Evolutionary conservation across 2,888 invertebrate genomes (phyloP), one percentile per base, ranked within the genome.

Genomic region (Rotaria macrura): DNA sequence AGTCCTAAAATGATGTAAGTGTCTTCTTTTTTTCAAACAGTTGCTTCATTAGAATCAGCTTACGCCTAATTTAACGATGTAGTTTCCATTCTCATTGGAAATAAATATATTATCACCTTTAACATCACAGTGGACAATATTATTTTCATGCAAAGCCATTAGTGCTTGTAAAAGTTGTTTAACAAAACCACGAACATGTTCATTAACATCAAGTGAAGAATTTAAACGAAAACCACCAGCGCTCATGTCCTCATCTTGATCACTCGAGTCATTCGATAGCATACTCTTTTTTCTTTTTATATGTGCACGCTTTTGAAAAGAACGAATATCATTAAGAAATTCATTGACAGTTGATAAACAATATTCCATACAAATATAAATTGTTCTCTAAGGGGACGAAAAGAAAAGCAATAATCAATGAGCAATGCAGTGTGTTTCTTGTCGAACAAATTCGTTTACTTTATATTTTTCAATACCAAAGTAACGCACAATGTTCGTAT

Each of bases 281-380:
- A 34, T 7, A 34, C 20, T 20, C 6, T 29, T 34, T 34, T 79
- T 12, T 79, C 43, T 20, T 79, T 43, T 79, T 4, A n/a, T 43
- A 79, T 4, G 43, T 43, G 43, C n/a, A 79, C 79, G 79, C 43
- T 43, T 40, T 43, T 79, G 43, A 79, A 79, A 79, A 43, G 79
- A 23, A n/a, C 79, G 43, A n/a, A 79, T 79, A 43, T 79, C 79
- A 79, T 79, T 79, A 9, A 79, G 25, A 79, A 79, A 79, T 43
- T 79, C 79, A 43, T 79, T 79, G 4, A 79, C 79, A 1, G 79
- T 79, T 14, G 79, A 40, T 79, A 79, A 43, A 79, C 79, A 79
- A 79, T 79, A 79, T 79, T 79, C 79, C 79, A 79, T 79, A 43
- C 79, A 79, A n/a, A 79, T 79, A 79, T 79, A 79, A 79, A 79